Base-by-base conservation (phyloP, 2,113 vertebrate species). In the Sciurus niger region DNA sequence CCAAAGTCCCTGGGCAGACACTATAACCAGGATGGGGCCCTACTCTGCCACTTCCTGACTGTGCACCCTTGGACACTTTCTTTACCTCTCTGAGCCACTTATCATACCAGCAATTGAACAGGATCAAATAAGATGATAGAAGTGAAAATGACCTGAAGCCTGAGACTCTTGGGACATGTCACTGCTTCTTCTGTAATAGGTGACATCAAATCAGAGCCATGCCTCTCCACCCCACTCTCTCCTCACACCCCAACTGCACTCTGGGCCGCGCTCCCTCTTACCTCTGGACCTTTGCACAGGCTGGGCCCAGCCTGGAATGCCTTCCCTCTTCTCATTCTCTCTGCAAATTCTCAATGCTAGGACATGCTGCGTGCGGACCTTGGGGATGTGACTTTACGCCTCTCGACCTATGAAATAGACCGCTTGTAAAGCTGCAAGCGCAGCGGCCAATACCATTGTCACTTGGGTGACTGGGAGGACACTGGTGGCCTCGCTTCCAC, bases 211-310 rank as follows among this genome's bases (percentile, higher is more conserved):
- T 40, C 32, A 37, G 14, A n/a, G 11, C 53, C 25, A 28, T 3
- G 2, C 37, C 28, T 40, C 10, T n/a, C 3, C 2, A 0, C 58
- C 37, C 8, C 0, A 13, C 20, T 8, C 12, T 65, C 32, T 8
- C 53, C 25, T 32, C 8, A 14, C 17, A 22, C 13, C 55, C 46
- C 34, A 2, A 24, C n/a, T 53, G n/a, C 24, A 34, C 82, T 74
- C 74, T 34, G 9, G 60, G 73, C 34, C 18, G 40, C 0, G 40
- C 24, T 43, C n/a, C 48, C 70, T 83, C 25, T 7, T 28, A 24
- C 60, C 68, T 18, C 43, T 10, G 37, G 51, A 7, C 84, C 78
- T 89, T 79, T 24, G 5, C 37, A 40, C 70, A 2, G 16, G 24
- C 86, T 13, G 17, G 22, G 2, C 17, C 79, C n/a, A 4, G 6